These are phyloP conservation scores for Sminthurides bifidus DNA, from an alignment of 1,140 invertebrate species.

Conservation along the genomic window DNA sequence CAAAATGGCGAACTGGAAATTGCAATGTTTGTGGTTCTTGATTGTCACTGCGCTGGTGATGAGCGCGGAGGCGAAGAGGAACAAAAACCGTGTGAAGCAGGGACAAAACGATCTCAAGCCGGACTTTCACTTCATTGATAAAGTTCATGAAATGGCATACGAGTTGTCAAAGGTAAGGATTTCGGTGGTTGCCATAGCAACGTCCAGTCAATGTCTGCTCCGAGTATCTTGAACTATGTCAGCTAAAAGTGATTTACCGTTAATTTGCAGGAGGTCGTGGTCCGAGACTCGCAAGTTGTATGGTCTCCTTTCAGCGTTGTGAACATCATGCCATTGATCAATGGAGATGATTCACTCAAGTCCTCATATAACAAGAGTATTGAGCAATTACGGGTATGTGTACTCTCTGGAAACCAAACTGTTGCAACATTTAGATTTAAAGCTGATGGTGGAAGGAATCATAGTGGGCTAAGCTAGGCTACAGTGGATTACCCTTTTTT, in stretches of 20 bases:
- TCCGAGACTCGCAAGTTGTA: conserved; percentile 23
- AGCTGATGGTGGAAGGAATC: no score
- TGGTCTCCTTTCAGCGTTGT: conserved; percentile 30
- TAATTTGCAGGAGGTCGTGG: conserved; percentile 9
- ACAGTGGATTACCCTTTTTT: not conserved
- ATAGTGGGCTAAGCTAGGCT: no score
- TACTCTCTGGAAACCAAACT: not conserved
- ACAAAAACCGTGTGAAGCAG: not conserved
- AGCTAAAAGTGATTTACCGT: not conserved
- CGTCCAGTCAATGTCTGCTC: not conserved
- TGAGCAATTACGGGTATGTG: conserved; percentile 6
- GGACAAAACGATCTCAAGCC: not conserved
- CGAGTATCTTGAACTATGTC: not conserved
- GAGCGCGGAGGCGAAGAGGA: no score
- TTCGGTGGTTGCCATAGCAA: no score
- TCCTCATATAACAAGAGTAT: conserved; percentile 1
- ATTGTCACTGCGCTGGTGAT: no score
- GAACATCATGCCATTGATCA: conserved; percentile 23
- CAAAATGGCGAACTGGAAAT: no score
- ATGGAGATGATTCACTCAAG: conserved; percentile 10
- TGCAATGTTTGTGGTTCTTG: no score
- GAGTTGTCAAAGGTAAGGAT: conserved; percentile 12
- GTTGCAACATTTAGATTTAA: no score
- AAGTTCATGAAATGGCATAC: conserved; percentile 6
- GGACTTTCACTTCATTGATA: conserved; percentile 9